phyloP scores from a whole-genome alignment of 2,888 invertebrate species.

The Drosophila incognita region DNA sequence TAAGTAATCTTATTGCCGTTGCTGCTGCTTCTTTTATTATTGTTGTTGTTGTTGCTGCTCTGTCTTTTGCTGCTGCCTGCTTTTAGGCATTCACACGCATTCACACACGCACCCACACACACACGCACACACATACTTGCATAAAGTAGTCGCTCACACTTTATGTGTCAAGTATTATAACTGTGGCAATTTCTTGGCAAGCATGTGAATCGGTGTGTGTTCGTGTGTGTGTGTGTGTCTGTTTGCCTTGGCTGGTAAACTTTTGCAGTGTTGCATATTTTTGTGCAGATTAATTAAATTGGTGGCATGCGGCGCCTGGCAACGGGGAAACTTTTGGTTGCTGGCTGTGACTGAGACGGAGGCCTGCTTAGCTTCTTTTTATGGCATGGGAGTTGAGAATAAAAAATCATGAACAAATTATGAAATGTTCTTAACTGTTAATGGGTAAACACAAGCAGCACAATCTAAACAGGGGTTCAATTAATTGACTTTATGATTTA shows the following conservation, averaged over 20 bases:
- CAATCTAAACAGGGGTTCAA: slow-evolving; percentile 3
- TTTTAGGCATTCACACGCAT: slow-evolving; percentile 49
- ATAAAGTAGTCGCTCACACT: slow-evolving; percentile 28
- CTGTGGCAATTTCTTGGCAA: slow-evolving; percentile 57
- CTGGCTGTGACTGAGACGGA: background rate
- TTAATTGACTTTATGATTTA: background rate
- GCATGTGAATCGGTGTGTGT: slow-evolving; percentile 31
- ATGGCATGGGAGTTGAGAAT: background rate
- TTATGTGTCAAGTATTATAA: slow-evolving; percentile 70
- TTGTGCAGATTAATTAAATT: slow-evolving; percentile 78
- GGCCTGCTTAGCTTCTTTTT: slow-evolving; percentile 17
- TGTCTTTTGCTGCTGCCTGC: slow-evolving; percentile 60
- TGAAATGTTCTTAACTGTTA: slow-evolving; percentile 46
- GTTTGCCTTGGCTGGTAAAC: slow-evolving; percentile 54
- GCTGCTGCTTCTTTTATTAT: slow-evolving; percentile 5
- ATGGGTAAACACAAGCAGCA: slow-evolving; percentile 21
- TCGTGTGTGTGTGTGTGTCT: slow-evolving; percentile 28
- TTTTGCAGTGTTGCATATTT: slow-evolving; percentile 76
- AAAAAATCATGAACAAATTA: slow-evolving; percentile 28
- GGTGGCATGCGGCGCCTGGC: slow-evolving; percentile 62
- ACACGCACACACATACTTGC: background rate
- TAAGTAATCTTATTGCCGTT: slow-evolving; percentile 74
- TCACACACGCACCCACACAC: slow-evolving; percentile 19
- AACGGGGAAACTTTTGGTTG: slow-evolving; percentile 16
- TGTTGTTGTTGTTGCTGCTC: slow-evolving; percentile 12